These are phyloP conservation scores for Ahaetulla prasina DNA, from an alignment of 2,113 vertebrate genomes.

Conservation along the genomic window DNA sequence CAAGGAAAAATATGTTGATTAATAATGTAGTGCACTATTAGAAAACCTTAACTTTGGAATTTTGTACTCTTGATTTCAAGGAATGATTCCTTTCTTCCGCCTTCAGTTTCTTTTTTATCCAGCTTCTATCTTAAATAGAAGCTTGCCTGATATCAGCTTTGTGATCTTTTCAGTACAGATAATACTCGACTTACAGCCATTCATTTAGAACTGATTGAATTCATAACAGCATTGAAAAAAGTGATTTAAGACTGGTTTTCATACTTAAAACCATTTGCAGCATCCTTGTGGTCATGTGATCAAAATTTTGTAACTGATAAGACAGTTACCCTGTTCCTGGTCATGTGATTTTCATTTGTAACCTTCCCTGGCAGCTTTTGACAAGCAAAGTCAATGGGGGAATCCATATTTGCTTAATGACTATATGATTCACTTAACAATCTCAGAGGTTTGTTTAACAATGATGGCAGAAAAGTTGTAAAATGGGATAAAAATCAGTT, in stretches of 20 bases:
- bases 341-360: neutral
- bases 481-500: neutral
- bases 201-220: neutral
- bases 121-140: neutral
- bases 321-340: neutral
- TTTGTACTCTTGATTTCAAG: neutral
- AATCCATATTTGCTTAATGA: neutral
- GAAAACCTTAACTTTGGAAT: neutral
- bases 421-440: neutral
- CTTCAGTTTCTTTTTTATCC: neutral
- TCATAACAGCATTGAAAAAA: neutral
- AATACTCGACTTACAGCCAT: neutral
- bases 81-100: neutral
- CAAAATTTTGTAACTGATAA: neutral
- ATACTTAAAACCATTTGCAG: neutral
- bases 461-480: neutral
- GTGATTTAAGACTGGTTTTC: neutral
- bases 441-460: neutral
- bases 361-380: neutral
- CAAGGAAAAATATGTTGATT: neutral
- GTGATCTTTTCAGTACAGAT: neutral
- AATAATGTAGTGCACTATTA: neutral
- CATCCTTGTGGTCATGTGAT: neutral
- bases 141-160: neutral
- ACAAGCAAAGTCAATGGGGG: neutral